Evolutionary conservation across 2,888 invertebrate genomes (phyloP).

Genomic region (Agonum fuliginosum): DNA sequence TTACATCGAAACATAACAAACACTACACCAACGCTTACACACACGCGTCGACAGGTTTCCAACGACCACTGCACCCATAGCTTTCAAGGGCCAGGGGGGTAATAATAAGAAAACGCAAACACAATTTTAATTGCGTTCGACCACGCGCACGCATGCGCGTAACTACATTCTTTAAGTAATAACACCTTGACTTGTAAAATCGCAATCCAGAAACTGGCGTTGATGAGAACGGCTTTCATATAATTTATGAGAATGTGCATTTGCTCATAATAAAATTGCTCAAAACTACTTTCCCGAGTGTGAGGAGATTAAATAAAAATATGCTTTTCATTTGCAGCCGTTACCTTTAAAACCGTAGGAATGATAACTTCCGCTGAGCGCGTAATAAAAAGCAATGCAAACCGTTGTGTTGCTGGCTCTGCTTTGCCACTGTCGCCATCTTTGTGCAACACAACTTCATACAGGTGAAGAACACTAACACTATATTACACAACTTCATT

Average conservation of each 20-base stretch:
- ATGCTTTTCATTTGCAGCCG: slow-evolving; percentile 55
- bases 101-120: slow-evolving; percentile 6
- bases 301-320: slow-evolving; percentile 54
- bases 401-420: slow-evolving; percentile 35
- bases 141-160: not conserved
- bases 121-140: slow-evolving; percentile 6
- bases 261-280: slow-evolving; percentile 36
- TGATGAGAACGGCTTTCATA: slow-evolving; percentile 37
- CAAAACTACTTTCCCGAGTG: slow-evolving; percentile 50
- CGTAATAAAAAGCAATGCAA: slow-evolving; percentile 54
- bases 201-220: slow-evolving; percentile 1
- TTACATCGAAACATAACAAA: slow-evolving; percentile 16
- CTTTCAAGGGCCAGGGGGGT: no score
- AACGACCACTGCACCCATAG: no score
- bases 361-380: slow-evolving; percentile 44
- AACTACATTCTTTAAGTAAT: not conserved
- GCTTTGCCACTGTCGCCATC: slow-evolving; percentile 33
- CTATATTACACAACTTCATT: slow-evolving; percentile 17
- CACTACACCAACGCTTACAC: not conserved
- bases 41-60: not conserved
- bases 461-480: slow-evolving; percentile 6
- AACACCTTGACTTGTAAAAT: slow-evolving; percentile 18
- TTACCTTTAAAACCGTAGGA: slow-evolving; percentile 51
- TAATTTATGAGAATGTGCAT: slow-evolving; percentile 27
- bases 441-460: slow-evolving; percentile 24